These are phyloP conservation scores for Aphrophora alni DNA, from an alignment of 2,888 invertebrate genomes.

Conservation along the genomic window DNA sequence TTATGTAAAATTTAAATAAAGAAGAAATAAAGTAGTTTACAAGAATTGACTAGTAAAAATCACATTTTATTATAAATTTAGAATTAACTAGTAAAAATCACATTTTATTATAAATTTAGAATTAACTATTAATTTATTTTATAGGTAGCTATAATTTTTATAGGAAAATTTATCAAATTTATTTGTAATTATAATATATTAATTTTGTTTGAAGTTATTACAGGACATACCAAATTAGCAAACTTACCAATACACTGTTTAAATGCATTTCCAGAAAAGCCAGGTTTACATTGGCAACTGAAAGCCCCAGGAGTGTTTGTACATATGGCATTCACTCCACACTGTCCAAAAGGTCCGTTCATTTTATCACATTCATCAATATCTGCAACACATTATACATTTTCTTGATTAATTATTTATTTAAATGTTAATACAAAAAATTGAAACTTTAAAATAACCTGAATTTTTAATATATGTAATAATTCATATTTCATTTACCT, in stretches of 20 bases:
- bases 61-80: too few relatives aligned
- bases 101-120: too few relatives aligned
- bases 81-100: too few relatives aligned
- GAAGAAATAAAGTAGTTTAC: too few relatives aligned
- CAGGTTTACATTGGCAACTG: constrained; percentile 81
- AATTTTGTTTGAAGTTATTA: too few relatives aligned
- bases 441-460: not conserved
- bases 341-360: constrained; percentile 79
- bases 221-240: too few relatives aligned
- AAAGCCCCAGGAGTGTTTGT: constrained; percentile 82
- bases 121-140: too few relatives aligned
- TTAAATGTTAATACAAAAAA: not conserved
- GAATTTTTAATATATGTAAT: not conserved
- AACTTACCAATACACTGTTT: constrained; percentile 70
- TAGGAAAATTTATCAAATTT: too few relatives aligned
- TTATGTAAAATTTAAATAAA: too few relatives aligned
- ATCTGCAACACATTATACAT: constrained; percentile 62
- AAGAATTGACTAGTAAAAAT: too few relatives aligned
- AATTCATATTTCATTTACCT: constrained; percentile 57
- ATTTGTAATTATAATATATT: too few relatives aligned
- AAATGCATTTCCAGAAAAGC: constrained; percentile 84
- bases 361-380: constrained; percentile 87
- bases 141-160: too few relatives aligned
- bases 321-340: constrained; percentile 84
- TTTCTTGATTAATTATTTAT: not conserved